Conservation (phyloP, 2,888 invertebrate genomes). For the Maniola hyperantus region DNA sequence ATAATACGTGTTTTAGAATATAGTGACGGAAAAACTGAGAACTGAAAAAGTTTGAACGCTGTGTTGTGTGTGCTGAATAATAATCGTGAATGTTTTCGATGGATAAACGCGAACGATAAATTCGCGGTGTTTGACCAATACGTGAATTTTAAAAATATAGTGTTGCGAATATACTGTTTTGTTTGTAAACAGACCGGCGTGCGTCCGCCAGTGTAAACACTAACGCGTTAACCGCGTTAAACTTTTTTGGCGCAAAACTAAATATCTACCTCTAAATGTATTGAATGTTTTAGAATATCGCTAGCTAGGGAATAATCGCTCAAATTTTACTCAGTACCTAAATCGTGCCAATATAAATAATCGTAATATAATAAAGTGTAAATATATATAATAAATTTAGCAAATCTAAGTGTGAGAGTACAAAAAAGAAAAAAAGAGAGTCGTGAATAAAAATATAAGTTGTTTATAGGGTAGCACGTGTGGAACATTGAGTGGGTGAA, state of each 20-base stretch:
- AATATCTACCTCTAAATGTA: constrained; percentile 9
- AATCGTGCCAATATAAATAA: constrained; percentile 46
- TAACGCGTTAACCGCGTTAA: constrained; percentile 37
- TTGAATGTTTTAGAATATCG: neutral
- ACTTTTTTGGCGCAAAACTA: constrained; percentile 29
- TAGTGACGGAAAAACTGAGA: constrained; percentile 31
- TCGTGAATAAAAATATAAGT: constrained; percentile 39
- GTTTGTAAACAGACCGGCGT: constrained; percentile 79
- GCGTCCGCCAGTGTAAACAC: constrained; percentile 53
- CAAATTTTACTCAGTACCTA: constrained; percentile 44
- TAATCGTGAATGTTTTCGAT: constrained; percentile 2
- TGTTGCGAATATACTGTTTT: constrained; percentile 53
- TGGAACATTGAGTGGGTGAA: constrained; percentile 59
- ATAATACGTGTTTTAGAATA: constrained; percentile 35
- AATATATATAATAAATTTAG: neutral
- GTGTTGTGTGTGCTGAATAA: neutral
- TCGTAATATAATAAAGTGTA: constrained; percentile 34
- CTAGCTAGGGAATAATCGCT: constrained; percentile 39
- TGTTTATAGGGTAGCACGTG: constrained; percentile 50
- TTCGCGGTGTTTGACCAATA: constrained; percentile 35
- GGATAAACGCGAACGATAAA: constrained; percentile 22
- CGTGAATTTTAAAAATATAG: constrained; percentile 43
- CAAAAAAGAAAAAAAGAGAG: constrained; percentile 22
- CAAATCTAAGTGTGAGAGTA: constrained; percentile 32
- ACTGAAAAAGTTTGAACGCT: constrained; percentile 3